Evolutionary conservation across 2,888 invertebrate genomes (phyloP), one percentile per base, ranked within the genome.

Genomic region (Idaea aversata): DNA sequence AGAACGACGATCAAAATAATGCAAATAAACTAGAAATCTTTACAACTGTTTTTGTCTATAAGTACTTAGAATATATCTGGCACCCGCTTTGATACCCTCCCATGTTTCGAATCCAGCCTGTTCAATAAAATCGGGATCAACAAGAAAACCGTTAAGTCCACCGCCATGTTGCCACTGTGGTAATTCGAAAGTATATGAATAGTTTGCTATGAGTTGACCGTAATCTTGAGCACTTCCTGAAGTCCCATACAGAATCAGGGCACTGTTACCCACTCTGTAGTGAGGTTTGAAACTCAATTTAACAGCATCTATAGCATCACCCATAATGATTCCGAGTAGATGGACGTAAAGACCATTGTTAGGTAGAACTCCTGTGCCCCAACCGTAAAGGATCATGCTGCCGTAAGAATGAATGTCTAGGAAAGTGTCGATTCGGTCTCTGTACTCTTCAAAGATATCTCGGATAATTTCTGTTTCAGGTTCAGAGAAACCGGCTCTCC

Each of bases 351-450:
- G 81, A 6, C 87, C 90, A 64, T 95, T 93, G 2, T 82, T 81
- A 3, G 94, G 94, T 58, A 93, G 79, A 4, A 83, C 80, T 61
- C 87, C 86, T 25, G 94, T 93, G 1, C 95, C 95, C 95, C 95
- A 96, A 0, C 95, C 95, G 77, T 96, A 95, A 2, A 96, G 80
- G 35, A 96, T 83, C 82, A 94, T 95, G 71, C 94, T 93, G 15
- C 97, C 97, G 75, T 94, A 97, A 15, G 97, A 95, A 79, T 97
- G 97, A 69, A 97, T 88, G 0, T 95, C 95, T 10, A 97, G 77
- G 80, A 96, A 97, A 67, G 96, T 86, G 63, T 95, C 93, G 34
- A 94, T 88, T 13, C 93, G 85, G 7, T 85, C 76, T 0, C 93
- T 85, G 38, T 94, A 80, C 0, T 91, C 83, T 2, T 91, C 75